A percentile compares a stretch with the other conserved stretches of the same genome.
Conservation (phyloP, 2,888 invertebrate species). For the Caenorhabditis sp. region DNA sequence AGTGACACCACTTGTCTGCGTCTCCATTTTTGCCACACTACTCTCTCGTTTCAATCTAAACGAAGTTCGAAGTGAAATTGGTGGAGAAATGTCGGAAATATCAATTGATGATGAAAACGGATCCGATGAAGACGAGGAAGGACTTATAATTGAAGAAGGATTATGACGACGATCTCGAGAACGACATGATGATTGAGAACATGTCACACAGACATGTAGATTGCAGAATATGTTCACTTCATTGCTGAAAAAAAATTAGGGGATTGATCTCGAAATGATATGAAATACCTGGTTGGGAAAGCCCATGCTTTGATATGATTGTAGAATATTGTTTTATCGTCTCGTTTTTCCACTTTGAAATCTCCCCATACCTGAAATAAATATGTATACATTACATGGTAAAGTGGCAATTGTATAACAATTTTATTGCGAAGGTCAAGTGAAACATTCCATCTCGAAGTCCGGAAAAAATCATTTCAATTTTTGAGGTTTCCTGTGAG, state of each 20-base stretch:
- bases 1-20: neutral
- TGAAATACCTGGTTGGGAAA: slow-evolving; percentile 65
- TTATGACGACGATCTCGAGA: slow-evolving; percentile 38
- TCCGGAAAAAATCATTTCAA: no score
- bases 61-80: slow-evolving; percentile 48
- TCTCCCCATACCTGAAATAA: slow-evolving; percentile 61
- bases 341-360: slow-evolving; percentile 57
- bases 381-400: neutral
- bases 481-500: no score
- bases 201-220: slow-evolving; percentile 63
- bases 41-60: slow-evolving; percentile 19
- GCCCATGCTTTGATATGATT: slow-evolving; percentile 70
- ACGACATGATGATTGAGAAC: slow-evolving; percentile 45
- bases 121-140: slow-evolving; percentile 12
- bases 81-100: slow-evolving; percentile 37
- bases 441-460: no score
- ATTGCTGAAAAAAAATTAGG: slow-evolving; percentile 56
- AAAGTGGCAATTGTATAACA: neutral
- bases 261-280: no score
- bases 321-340: slow-evolving; percentile 54
- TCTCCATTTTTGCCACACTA: neutral
- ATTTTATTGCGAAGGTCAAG: no score
- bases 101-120: slow-evolving; percentile 24
- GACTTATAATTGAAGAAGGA: neutral
- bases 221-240: slow-evolving; percentile 71